Conservation (phyloP, 2,888 invertebrate species). For the Callyntrura sp. region DNA sequence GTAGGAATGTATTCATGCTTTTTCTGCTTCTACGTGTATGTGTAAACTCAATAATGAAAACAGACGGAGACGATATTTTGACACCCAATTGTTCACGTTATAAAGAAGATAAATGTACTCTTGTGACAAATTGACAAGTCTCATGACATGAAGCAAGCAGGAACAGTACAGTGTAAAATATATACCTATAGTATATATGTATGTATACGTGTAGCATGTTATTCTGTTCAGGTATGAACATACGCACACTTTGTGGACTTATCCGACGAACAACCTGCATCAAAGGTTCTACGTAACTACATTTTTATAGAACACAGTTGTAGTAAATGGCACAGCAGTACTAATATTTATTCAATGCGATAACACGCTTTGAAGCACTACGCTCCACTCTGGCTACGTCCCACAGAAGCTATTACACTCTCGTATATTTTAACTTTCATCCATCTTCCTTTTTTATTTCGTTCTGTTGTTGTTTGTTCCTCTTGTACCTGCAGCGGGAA, state of each 20-base stretch:
- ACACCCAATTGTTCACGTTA: slow-evolving; percentile 75
- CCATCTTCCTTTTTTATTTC: slow-evolving; percentile 65
- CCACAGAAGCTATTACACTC: slow-evolving; percentile 16
- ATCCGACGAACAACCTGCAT: too few species aligned
- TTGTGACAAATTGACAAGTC: slow-evolving; percentile 75
- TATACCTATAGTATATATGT: too few species aligned
- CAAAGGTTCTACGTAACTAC: too few species aligned
- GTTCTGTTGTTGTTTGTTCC: slow-evolving; percentile 48
- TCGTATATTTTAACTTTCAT: slow-evolving; percentile 63
- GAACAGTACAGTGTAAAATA: not conserved
- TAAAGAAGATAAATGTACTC: slow-evolving; percentile 77
- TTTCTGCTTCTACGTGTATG: too few species aligned
- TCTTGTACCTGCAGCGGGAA: not conserved
- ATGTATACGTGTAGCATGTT: not conserved
- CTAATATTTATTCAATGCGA: slow-evolving; percentile 74
- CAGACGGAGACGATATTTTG: slow-evolving; percentile 71
- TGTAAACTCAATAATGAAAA: slow-evolving; percentile 73
- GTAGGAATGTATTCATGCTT: slow-evolving; percentile 22
- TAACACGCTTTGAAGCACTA: slow-evolving; percentile 47
- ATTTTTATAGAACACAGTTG: slow-evolving; percentile 27
- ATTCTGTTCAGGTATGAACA: too few species aligned
- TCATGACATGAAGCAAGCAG: slow-evolving; percentile 59
- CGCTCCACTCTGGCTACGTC: not conserved
- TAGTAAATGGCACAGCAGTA: slow-evolving; percentile 43
- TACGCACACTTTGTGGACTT: not conserved